These are phyloP conservation scores for Crioceris asparagi DNA, from an alignment of 2,888 invertebrate species.

Conservation along the genomic window DNA sequence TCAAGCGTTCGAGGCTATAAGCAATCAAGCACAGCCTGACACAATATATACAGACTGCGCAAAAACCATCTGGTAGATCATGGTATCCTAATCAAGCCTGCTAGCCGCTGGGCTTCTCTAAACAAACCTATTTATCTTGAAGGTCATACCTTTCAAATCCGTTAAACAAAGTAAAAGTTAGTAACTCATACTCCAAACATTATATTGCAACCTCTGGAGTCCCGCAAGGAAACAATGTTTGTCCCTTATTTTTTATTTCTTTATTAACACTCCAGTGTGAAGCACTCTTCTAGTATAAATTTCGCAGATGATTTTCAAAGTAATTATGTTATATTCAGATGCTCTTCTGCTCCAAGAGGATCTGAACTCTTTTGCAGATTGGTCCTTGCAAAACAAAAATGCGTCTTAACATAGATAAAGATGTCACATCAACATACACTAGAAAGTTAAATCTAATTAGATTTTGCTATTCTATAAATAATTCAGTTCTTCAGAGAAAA, in stretches of 20 bases:
- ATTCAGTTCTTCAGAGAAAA: too few species aligned
- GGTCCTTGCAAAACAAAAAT: too few species aligned
- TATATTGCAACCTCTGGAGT: not conserved
- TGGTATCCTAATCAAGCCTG: not conserved
- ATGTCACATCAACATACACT: too few species aligned
- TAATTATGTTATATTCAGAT: too few species aligned
- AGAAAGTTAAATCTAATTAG: too few species aligned
- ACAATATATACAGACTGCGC: not conserved
- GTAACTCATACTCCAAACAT: not conserved
- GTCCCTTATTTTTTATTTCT: not conserved
- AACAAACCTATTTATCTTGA: not conserved
- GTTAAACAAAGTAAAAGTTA: not conserved
- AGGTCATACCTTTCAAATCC: not conserved
- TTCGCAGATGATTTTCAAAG: too few species aligned
- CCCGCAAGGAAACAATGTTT: constrained; percentile 1
- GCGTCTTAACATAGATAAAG: too few species aligned
- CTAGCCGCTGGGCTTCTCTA: not conserved
- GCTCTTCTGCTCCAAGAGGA: too few species aligned
- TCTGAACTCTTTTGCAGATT: too few species aligned
- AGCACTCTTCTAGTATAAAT: not conserved
- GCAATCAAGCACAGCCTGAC: not conserved
- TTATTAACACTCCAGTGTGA: not conserved
- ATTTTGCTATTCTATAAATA: too few species aligned
- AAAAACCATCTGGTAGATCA: constrained; percentile 1
- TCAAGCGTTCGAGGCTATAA: not conserved